Base-by-base conservation (phyloP, 2,113 vertebrate species). In the Tauraco erythrolophus region DNA sequence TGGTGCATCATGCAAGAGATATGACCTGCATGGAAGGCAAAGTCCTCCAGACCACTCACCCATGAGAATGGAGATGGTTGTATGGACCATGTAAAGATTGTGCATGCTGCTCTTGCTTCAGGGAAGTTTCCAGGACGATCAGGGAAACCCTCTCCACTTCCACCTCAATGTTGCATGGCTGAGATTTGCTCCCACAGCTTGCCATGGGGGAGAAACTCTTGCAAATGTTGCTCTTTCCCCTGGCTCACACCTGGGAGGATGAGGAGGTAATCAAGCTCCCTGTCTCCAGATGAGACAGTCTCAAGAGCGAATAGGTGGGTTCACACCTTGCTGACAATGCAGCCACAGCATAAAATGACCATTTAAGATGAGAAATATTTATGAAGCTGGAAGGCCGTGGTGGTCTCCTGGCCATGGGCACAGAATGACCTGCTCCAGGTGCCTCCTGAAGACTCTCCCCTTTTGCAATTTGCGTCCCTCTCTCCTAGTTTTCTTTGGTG, bases 111-210 rank as follows among this genome's bases (percentile, higher is more conserved):
- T 88, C 24, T 39, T 56, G 39, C 41, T 56, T 15, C 58, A 66
- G 10, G 24, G 24, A 39, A 35, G 46, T 50, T 71, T 66, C 45
- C 43, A 41, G 81, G 76, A 28, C 12, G 48, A 23, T 7, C 53
- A 57, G 30, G 33, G 46, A 46, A 54, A 22, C 3, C 2, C 10
- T 4, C 4, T 0, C 2, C 3, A 5, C 8, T 69, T 69, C n/a
- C 22, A 57, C 10, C 27, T 8, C n/a, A 48, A 31, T 21, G 9
- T 2, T 7, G 23, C 7, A 4, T 65, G 46, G 28, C 30, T 64
- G 50, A 58, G 35, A 54, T 79, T 66, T 27, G 27, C 19, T 70
- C 50, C 68, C 41, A 51, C 24, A 51, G 14, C 35, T 68, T 39
- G 68, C 41, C 0, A 0, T 30, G 43, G 17, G 24, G 54, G 8